Conservation (phyloP, 2,797 vertebrate genomes). For the Rhadinocentrus ornatus region DNA sequence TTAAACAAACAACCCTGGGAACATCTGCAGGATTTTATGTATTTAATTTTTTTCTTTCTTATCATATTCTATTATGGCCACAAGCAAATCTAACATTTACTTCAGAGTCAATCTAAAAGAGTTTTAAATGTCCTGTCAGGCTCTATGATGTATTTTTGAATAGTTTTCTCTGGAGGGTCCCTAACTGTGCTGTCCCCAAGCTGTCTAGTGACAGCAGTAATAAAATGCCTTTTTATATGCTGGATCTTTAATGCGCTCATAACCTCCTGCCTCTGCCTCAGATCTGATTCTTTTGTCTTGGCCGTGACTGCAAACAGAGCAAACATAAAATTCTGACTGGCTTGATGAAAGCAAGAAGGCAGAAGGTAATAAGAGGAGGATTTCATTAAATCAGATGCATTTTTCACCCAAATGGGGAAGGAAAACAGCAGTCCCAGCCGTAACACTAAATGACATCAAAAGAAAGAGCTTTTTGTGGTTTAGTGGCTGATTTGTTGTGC, state of each 20-base stretch:
- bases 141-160: constrained; percentile 51
- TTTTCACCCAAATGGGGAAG: constrained; percentile 46
- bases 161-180: constrained; percentile 8
- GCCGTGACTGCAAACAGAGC: constrained; percentile 27
- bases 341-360: constrained; percentile 63
- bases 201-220: constrained; percentile 35
- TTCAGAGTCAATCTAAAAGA: constrained; percentile 6
- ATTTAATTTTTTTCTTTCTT: background rate
- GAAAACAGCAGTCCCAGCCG: constrained; percentile 40
- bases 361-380: constrained; percentile 59
- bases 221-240: constrained; percentile 65
- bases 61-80: constrained; percentile 21
- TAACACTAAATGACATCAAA: constrained; percentile 52
- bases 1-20: constrained; percentile 9
- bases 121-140: constrained; percentile 27
- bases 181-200: constrained; percentile 33
- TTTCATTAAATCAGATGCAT: constrained; percentile 59
- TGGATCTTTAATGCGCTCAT: constrained; percentile 46
- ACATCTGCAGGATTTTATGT: constrained; percentile 16
- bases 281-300: constrained; percentile 1
- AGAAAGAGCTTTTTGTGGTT: constrained; percentile 36
- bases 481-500: constrained; percentile 40
- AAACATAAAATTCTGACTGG: constrained; percentile 54
- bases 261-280: background rate
- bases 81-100: constrained; percentile 15